A percentile compares a stretch with the other conserved stretches of the same genome.
These are phyloP conservation scores for Sebastes diploproa DNA, from an alignment of 2,797 vertebrate species.

Conservation along the genomic window DNA sequence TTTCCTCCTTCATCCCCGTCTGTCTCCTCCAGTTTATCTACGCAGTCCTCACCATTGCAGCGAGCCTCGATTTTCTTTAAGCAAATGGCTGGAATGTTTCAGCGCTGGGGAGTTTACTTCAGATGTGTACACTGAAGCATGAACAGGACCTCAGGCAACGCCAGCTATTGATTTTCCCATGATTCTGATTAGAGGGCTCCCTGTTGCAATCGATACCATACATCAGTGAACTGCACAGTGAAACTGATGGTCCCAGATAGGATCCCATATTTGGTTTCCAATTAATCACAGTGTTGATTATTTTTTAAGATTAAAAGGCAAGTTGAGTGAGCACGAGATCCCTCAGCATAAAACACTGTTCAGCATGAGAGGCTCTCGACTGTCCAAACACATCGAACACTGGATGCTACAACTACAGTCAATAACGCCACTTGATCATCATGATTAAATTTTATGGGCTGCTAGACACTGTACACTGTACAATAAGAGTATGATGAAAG, in stretches of 20 bases:
- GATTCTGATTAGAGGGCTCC: slow-evolving; percentile 80
- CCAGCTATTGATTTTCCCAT: slow-evolving; percentile 79
- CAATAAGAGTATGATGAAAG: slow-evolving; percentile 38
- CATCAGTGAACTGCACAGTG: slow-evolving; percentile 73
- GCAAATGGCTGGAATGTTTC: slow-evolving; percentile 61
- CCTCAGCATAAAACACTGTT: slow-evolving; percentile 37
- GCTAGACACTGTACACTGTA: slow-evolving; percentile 32
- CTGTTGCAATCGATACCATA: slow-evolving; percentile 74
- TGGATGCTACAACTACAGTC: slow-evolving; percentile 43
- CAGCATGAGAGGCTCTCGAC: slow-evolving; percentile 16
- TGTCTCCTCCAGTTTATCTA: slow-evolving; percentile 58
- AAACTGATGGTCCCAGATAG: slow-evolving; percentile 71
- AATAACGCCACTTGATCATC: slow-evolving; percentile 55
- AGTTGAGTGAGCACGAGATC: slow-evolving; percentile 52
- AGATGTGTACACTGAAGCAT: slow-evolving; percentile 76
- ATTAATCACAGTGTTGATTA: slow-evolving; percentile 69
- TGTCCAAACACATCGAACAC: slow-evolving; percentile 39
- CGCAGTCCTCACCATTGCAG: slow-evolving; percentile 33
- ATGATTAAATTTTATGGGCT: slow-evolving; percentile 61
- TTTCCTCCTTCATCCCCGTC: slow-evolving; percentile 40
- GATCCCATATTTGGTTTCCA: slow-evolving; percentile 71
- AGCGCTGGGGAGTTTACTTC: slow-evolving; percentile 62
- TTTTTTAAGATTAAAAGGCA: slow-evolving; percentile 65
- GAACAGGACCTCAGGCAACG: slow-evolving; percentile 69
- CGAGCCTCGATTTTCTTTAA: slow-evolving; percentile 67